phyloP scores from a whole-genome alignment of 2,888 invertebrate genomes.

The Petrolisthes cinctipes region DNA sequence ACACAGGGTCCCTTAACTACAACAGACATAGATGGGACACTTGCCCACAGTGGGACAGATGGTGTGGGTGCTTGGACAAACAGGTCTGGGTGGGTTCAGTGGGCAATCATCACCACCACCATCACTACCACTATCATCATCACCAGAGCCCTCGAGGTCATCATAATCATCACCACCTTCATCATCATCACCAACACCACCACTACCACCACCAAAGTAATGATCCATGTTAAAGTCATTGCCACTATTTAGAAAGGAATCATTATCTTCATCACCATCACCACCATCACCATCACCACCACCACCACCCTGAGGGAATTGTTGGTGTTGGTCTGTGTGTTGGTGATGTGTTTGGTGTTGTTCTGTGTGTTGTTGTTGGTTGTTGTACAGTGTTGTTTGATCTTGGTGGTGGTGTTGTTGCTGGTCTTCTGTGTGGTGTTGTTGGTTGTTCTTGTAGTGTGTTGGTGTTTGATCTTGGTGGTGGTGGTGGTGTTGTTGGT shows the following conservation, averaged over 20 bases:
- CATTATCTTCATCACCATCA: not conserved
- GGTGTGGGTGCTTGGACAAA: not conserved
- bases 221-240: not conserved
- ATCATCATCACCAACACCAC: not conserved
- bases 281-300: not conserved
- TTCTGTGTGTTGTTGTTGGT: not conserved
- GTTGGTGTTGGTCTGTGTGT: not conserved
- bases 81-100: not conserved
- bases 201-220: not conserved
- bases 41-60: not conserved
- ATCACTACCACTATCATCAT: not conserved
- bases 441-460: not conserved
- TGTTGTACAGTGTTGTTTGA: not conserved
- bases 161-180: not conserved
- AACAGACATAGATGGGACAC: conserved; percentile 21
- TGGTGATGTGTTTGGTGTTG: not conserved
- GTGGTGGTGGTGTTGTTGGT: not conserved
- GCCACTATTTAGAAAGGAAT: not conserved
- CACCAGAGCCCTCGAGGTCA: not conserved
- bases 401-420: not conserved
- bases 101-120: conserved; percentile 12
- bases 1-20: not conserved
- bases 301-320: not conserved
- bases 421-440: not conserved
- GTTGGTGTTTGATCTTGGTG: no score